Evolutionary conservation across 2,113 vertebrate species (phyloP), one percentile per base, ranked within the genome.

Genomic region (Hemiscyllium ocellatum): DNA sequence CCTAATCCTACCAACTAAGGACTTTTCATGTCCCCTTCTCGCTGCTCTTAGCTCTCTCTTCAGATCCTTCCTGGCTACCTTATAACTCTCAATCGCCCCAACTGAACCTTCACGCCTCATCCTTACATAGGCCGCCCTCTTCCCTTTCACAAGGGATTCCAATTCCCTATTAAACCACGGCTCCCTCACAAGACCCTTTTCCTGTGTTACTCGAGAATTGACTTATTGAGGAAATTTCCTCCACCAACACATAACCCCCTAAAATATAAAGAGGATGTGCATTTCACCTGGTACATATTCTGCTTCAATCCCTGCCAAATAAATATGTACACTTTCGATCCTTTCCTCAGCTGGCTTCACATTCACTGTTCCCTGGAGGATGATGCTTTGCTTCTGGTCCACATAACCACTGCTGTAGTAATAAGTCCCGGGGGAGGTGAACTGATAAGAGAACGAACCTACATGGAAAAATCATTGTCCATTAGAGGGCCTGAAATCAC

Each of bases 321-420:
- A 97, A 96, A 98, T 96, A 0, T 96, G 96, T 12, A 98, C 83
- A 19, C 6, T 17, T 87, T 96, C 24, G 90, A 29, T 97, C 61
- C 96, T 97, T 0, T 97, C 97, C 95, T 97, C 96, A 50, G 96
- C 96, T 22, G 97, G 96, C 24, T 65, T 66, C 5, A 98, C 98
- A 0, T 96, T 97, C 95, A 98, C 97, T 0, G 97, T 97, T 8
- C 98, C 98, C 97, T 98, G 98, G 95, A 98, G 97, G 26, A 96
- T 95, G 56, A 78, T 96, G n/a, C 65, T n/a, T 0, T 96, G 95
- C 12, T 22, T 26, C 0, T 95, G 94, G 69, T 98, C 97, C 0
- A 98, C 26, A 94, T 96, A 98, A 1, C 98, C 98, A 0, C 98
- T 98, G 97, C 98, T 98, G 96, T 98, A 98, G 97, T 98, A 98